phyloP scores from a whole-genome alignment of 2,888 invertebrate species.

The Himalopsyche japonica region DNA sequence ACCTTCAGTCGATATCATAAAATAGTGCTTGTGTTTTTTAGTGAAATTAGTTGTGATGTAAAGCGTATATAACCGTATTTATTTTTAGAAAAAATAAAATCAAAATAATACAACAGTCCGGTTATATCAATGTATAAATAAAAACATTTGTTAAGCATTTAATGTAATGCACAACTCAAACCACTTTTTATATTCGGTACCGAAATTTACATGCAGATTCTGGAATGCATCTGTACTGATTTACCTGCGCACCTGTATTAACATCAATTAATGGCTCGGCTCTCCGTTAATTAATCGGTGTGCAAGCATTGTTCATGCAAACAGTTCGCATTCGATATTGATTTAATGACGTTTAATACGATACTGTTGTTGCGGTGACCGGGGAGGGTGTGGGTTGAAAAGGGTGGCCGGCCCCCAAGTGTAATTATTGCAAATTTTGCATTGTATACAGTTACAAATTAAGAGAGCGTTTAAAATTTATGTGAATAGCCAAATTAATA shows the following conservation, averaged over 20 bases:
- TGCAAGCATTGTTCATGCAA: constrained; percentile 38
- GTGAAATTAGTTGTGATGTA: too few species aligned
- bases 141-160: too few species aligned
- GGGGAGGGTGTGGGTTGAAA: neutral
- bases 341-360: constrained; percentile 40
- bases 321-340: constrained; percentile 36
- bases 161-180: neutral
- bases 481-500: neutral
- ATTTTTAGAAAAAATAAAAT: neutral
- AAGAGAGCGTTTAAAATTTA: neutral
- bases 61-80: too few species aligned
- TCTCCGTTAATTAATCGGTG: constrained; percentile 41
- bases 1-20: too few species aligned
- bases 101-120: neutral
- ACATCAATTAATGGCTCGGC: constrained; percentile 36
- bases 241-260: constrained; percentile 13
- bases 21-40: too few species aligned
- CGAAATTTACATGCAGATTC: neutral
- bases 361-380: constrained; percentile 33
- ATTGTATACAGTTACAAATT: neutral
- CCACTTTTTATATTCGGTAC: neutral
- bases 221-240: neutral
- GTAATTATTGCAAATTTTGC: neutral
- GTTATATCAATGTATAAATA: neutral
- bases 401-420: neutral